Percentiles rank a stretch among this genome's conserved stretches.
Conservation (phyloP, 2,888 invertebrate genomes). For the Eupithecia inturbata region DNA sequence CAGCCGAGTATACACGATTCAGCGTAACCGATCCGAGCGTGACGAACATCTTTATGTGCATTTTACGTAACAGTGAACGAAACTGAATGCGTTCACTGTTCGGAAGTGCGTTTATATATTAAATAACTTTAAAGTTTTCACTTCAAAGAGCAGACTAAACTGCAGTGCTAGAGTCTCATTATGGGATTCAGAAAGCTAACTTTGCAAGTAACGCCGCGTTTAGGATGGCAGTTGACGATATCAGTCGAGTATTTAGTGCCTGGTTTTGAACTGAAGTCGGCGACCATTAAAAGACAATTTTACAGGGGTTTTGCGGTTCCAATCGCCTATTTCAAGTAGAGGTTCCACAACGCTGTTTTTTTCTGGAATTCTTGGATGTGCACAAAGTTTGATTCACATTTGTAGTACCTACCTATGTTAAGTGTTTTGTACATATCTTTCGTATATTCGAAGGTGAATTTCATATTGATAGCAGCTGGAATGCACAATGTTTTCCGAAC, state of each 20-base stretch:
- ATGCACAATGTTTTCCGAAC: not conserved
- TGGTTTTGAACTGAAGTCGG: slow-evolving; percentile 36
- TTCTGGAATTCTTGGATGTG: not conserved
- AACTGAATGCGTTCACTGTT: not conserved
- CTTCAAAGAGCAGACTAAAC: not conserved
- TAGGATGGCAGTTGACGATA: slow-evolving; percentile 8
- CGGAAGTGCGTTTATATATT: not conserved
- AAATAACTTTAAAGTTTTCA: not conserved
- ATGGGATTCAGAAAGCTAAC: not conserved
- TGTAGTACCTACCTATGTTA: not conserved
- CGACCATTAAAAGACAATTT: slow-evolving; percentile 25
- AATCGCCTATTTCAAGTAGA: slow-evolving; percentile 10
- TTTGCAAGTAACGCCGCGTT: slow-evolving; percentile 6
- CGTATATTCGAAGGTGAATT: not conserved
- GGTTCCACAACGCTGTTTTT: not conserved
- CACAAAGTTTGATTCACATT: not conserved
- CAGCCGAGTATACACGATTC: not conserved
- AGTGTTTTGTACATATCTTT: not conserved
- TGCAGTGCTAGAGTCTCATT: not conserved
- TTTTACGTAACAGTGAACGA: not conserved
- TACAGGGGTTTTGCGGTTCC: slow-evolving; percentile 25
- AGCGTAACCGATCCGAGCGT: slow-evolving; percentile 1
- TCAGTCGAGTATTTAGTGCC: slow-evolving; percentile 31
- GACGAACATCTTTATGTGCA: not conserved
- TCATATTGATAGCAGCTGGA: not conserved